Base-by-base conservation (phyloP, 1,140 invertebrate genomes). In the Lasioglossum albipes region DNA sequence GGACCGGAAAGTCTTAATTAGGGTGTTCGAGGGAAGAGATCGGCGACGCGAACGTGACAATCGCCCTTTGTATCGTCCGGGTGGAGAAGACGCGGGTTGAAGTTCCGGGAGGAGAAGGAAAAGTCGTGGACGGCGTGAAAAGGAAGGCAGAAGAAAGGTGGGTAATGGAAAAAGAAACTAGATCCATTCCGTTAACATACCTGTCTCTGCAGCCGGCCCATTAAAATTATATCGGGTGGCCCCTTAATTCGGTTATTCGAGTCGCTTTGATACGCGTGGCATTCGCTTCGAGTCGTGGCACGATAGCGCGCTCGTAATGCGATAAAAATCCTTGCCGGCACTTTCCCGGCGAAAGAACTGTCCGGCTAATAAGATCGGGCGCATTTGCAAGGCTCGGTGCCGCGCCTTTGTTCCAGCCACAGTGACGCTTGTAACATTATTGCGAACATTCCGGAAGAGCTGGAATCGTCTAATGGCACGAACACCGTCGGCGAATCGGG, bases 171-270 rank as follows among this genome's bases (percentile, higher is more conserved):
- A 85, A 70, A 68, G 73, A 49, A 49, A 75, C 66, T 74, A 61
- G n/a, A 76, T 84, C 54, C 79, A 82, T 85, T 74, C 68, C 64
- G 79, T 82, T 85, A 85, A 85, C 70, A 71, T 41, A 42, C 27
- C 68, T 18, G 62, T 54, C 36, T 2, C 49, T 10, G 49, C 27
- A 49, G 45, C 27, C 27, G n/a, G 6, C 68, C 71, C 61, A 72
- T 84, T 85, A 81, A 82, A 85, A 85, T 83, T 83, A 85, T 71
- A 83, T 78, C 77, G 81, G 57, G 61, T n/a, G 54, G 45, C 81
- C 16, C 49, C 67, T 83, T 86, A 83, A 86, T 86, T 82, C 80
- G 75, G 85, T 86, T 85, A 86, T 73, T 79, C 83, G 67, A 74
- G n/a, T 85, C 68, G 67, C 84, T 85, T 85, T 86, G 84, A 86